Base-by-base conservation (phyloP, 2,797 vertebrate genomes). In the Alectoris magna region DNA sequence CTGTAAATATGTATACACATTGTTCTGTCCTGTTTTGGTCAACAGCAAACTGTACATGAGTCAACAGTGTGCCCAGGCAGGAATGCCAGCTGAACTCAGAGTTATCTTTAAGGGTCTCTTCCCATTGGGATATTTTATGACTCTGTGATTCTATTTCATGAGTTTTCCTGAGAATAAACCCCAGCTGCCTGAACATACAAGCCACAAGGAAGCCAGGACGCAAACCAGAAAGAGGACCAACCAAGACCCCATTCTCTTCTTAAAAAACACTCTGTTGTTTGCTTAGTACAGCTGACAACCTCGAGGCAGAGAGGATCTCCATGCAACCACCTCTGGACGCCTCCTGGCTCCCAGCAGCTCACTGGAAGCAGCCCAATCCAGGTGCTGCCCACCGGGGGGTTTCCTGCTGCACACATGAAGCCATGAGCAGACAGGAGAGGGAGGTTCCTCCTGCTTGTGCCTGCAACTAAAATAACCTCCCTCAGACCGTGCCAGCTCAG, bases 391-490 rank as follows among this genome's bases (percentile, higher is more conserved):
- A 44, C 12, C 75, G 48, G 26, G 8, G 8, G 46, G 26, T 11
- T 62, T 55, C 64, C 68, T 27, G 38, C 71, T 71, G 55, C 58
- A 29, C 0, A 0, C 64, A 39, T 1, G 11, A 79, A 76, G 14
- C 38, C 5, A 1, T 15, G 24, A 36, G 36, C 27, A 6, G 84
- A 63, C 34, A 72, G 59, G 26, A 43, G 77, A 72, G 67, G 27
- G 75, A 93, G 66, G 59, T 81, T 87, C 72, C 81, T 89, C 39
- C 75, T 83, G 7, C 68, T 85, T 63, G 66, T 63, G 87, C 59
- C 78, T 92, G 84, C 39, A 81, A 11, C 55, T 1, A 6, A 94
- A 95, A 94, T 70, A 86, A 78, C 53, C 60, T 93, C 12, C 77
- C 26, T 68, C 0, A 0, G 62, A 22, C 38, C 66, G 72, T 41